Evolutionary conservation across 2,113 vertebrate species (phyloP).

Genomic region (Ictidomys tridecemlineatus): DNA sequence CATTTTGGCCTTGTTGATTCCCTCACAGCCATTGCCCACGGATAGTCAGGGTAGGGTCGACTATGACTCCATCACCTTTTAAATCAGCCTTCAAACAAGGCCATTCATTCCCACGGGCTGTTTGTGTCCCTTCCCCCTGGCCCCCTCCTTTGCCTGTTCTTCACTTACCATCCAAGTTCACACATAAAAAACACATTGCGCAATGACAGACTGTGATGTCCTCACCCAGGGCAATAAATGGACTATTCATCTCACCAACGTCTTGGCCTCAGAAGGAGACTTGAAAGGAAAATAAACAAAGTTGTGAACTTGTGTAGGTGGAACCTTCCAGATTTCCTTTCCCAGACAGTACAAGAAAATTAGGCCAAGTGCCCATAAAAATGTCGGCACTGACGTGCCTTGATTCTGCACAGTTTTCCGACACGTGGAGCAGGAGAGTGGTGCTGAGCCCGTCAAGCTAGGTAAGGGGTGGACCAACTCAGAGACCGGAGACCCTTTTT

Average conservation of each 20-base stretch:
- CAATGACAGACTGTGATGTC: slow-evolving; percentile 53
- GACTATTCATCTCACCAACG: slow-evolving; percentile 70
- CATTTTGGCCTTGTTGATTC: slow-evolving; percentile 24
- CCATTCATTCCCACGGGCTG: background rate
- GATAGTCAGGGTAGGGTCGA: background rate
- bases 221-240: slow-evolving; percentile 65
- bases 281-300: slow-evolving; percentile 81
- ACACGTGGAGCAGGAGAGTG: background rate
- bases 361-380: slow-evolving; percentile 53
- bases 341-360: slow-evolving; percentile 73
- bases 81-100: slow-evolving; percentile 19
- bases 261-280: slow-evolving; percentile 78
- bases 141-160: background rate
- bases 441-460: background rate
- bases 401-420: background rate
- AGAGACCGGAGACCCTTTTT: background rate
- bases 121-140: background rate
- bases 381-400: background rate
- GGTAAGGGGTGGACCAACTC: background rate
- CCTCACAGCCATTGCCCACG: background rate
- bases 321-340: slow-evolving; percentile 74
- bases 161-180: slow-evolving; percentile 61
- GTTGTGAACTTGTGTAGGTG: slow-evolving; percentile 67
- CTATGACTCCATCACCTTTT: background rate
- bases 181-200: slow-evolving; percentile 67